Conservation (phyloP, 2,113 vertebrate species). For the Crotalus horridus region DNA sequence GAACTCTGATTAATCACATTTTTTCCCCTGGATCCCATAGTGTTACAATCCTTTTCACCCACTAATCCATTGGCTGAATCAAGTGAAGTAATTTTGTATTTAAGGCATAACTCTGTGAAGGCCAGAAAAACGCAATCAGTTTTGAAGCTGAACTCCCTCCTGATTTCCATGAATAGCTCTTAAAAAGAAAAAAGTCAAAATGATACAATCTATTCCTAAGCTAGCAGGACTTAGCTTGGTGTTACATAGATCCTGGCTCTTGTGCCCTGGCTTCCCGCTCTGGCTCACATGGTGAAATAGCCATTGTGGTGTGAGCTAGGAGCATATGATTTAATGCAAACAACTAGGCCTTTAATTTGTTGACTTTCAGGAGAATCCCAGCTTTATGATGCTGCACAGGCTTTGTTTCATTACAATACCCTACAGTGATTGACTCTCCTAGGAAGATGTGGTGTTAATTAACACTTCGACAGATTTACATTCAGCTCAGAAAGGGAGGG, state of each 20-base stretch:
- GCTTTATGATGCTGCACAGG: neutral
- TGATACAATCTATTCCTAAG: neutral
- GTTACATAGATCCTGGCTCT: neutral
- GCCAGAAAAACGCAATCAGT: neutral
- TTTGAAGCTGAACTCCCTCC: neutral
- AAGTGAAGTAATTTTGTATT: neutral
- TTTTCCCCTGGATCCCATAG: neutral
- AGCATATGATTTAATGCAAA: neutral
- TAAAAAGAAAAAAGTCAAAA: neutral
- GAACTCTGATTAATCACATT: slow-evolving; percentile 18
- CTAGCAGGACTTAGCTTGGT: neutral
- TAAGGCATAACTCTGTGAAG: neutral
- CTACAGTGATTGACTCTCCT: neutral
- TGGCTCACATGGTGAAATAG: neutral
- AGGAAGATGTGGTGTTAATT: slow-evolving; percentile 19
- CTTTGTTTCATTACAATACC: slow-evolving; percentile 6
- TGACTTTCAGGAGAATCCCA: neutral
- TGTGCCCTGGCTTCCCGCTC: neutral
- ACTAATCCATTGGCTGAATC: neutral
- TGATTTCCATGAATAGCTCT: neutral
- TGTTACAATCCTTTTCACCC: neutral
- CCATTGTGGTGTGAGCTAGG: neutral
- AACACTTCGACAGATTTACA: neutral
- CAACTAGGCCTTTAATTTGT: neutral
- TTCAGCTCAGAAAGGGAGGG: neutral